phyloP scores from a whole-genome alignment of 2,888 invertebrate genomes.

The Stomorhina lunata region DNA sequence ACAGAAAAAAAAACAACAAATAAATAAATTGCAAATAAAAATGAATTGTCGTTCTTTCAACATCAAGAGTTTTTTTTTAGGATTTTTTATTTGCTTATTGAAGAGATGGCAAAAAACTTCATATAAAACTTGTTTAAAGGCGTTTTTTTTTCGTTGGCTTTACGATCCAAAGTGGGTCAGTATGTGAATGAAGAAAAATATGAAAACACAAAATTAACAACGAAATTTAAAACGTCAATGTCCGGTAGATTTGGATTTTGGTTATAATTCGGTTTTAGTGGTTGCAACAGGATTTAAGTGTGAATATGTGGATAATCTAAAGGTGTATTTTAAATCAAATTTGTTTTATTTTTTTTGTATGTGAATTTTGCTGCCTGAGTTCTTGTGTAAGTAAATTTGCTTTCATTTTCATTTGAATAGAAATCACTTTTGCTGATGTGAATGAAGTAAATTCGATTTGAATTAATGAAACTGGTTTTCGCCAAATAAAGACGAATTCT shows the following conservation, averaged over 20 bases:
- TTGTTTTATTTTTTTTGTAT: background rate
- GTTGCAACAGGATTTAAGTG: constrained; percentile 34
- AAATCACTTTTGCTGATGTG: background rate
- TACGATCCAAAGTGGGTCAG: constrained; percentile 48
- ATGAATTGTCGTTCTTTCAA: constrained; percentile 39
- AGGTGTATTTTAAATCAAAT: background rate
- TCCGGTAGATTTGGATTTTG: constrained; percentile 25
- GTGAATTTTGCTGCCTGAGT: background rate
- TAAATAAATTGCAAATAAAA: too few relatives aligned
- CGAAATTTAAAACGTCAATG: constrained; percentile 52
- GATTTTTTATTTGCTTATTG: background rate
- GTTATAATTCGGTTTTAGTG: background rate
- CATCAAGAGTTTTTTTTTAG: constrained; percentile 16
- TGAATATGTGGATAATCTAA: background rate
- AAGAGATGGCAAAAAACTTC: background rate
- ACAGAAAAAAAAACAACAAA: background rate
- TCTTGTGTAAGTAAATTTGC: constrained; percentile 4
- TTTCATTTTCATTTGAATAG: constrained; percentile 32
- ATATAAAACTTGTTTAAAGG: constrained; percentile 37
- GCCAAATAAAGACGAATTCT: background rate
- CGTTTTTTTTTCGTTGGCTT: background rate
- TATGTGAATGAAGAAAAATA: constrained; percentile 40
- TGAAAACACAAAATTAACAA: background rate
- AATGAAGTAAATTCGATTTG: background rate
- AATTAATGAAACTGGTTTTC: constrained; percentile 20